Percentiles rank a stretch among this genome's conserved stretches.
Evolutionary conservation across 2,797 vertebrate species (phyloP).

Genomic region (Sebastes jordani): DNA sequence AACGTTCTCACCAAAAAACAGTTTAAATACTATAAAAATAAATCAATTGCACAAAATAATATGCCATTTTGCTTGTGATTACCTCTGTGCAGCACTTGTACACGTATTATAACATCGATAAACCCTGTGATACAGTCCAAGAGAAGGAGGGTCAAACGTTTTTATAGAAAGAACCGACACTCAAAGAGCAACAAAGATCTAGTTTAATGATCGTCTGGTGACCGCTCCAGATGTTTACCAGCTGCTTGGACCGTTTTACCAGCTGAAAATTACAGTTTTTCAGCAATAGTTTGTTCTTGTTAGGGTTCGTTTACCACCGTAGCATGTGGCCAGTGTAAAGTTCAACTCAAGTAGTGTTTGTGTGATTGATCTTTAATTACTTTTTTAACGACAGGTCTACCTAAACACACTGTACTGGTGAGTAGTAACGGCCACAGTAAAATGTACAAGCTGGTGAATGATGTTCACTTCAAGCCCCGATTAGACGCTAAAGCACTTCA

Average conservation of each 20-base stretch:
- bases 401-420: background rate
- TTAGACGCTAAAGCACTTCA: background rate
- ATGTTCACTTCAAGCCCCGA: background rate
- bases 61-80: constrained; percentile 71
- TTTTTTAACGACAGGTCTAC: background rate
- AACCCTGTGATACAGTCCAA: constrained; percentile 40
- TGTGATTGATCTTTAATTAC: background rate
- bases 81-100: constrained; percentile 65
- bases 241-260: background rate
- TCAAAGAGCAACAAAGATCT: constrained; percentile 15
- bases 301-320: background rate
- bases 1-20: constrained; percentile 62
- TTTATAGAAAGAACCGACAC: constrained; percentile 35
- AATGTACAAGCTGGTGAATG: background rate
- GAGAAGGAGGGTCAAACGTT: constrained; percentile 22
- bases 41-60: constrained; percentile 78
- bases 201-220: constrained; percentile 37
- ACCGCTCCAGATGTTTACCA: background rate
- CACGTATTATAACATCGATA: constrained; percentile 54
- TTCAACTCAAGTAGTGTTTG: constrained; percentile 41
- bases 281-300: background rate
- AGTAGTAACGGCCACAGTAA: background rate
- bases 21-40: constrained; percentile 87
- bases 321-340: background rate
- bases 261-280: background rate